Percentiles rank a stretch among this genome's conserved stretches.
Conservation (phyloP, 2,797 vertebrate species). For the Uromys caudimaculatus region DNA sequence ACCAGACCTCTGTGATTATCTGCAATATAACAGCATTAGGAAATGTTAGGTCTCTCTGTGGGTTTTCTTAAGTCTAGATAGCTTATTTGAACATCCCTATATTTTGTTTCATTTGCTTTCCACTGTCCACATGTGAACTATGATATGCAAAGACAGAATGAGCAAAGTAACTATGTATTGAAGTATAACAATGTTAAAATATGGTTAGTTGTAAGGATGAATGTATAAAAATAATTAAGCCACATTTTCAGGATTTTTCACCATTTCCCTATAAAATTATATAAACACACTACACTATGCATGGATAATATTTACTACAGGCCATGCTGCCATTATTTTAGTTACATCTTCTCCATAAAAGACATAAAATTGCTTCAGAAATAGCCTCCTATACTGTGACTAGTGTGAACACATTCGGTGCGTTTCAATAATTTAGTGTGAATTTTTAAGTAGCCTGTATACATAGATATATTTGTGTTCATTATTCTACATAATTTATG, state of each 20-base stretch:
- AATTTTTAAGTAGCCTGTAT: constrained; percentile 34
- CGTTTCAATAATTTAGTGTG: constrained; percentile 55
- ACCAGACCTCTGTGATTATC: background rate
- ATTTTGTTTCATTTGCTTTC: background rate
- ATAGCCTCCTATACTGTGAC: background rate
- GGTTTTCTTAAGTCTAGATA: background rate
- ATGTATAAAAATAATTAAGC: background rate
- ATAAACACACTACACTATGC: background rate
- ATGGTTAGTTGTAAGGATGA: background rate
- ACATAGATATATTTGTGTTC: constrained; percentile 13
- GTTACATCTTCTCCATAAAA: background rate
- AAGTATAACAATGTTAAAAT: constrained; percentile 4
- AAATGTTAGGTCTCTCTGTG: background rate
- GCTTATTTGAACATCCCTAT: background rate
- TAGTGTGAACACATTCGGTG: background rate
- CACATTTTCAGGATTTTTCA: constrained; percentile 4
- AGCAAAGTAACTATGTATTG: constrained; percentile 9
- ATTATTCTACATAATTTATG: constrained; percentile 61
- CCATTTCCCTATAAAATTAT: background rate
- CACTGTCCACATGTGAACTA: background rate
- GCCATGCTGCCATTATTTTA: background rate
- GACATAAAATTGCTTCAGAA: background rate
- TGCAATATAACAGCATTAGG: background rate
- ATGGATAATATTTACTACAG: background rate
- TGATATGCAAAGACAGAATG: background rate